phyloP scores from a whole-genome alignment of 64 coral and sea anemone genomes.

The Dendronephthya gigantea region DNA sequence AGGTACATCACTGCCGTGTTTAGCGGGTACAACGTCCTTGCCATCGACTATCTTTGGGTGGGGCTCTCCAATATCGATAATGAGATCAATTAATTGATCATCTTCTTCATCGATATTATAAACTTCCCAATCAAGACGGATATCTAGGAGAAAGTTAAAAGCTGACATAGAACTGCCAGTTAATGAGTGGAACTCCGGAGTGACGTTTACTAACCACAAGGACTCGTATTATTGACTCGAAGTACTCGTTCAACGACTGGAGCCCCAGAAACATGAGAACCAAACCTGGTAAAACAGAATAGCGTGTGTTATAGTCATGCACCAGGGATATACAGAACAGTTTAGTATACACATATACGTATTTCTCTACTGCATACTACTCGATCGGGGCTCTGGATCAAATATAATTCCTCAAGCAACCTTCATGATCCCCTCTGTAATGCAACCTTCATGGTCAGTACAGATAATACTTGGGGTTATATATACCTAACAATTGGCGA shows the following conservation, averaged over 20 bases:
- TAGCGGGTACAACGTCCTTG: constrained; percentile 37
- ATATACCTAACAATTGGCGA: constrained; percentile 68
- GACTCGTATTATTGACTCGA: constrained; percentile 87
- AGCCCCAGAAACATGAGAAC: constrained; percentile 84
- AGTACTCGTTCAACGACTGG: constrained; percentile 55
- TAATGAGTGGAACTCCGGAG: no score
- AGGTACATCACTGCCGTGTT: constrained; percentile 26
- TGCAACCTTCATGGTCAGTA: not conserved
- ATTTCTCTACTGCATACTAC: no score
- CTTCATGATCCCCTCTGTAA: no score
- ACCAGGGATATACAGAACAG: no score
- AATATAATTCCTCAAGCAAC: no score
- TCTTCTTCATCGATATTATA: constrained; percentile 63
- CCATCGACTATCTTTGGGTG: constrained; percentile 48
- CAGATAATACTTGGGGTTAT: not conserved
- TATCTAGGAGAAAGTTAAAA: constrained; percentile 41
- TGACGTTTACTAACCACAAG: constrained; percentile 60
- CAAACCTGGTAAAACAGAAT: constrained; percentile 53
- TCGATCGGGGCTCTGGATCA: no score
- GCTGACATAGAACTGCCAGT: not conserved
- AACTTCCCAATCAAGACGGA: constrained; percentile 83
- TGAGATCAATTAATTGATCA: constrained; percentile 63
- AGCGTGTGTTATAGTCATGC: not conserved
- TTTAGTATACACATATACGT: no score
- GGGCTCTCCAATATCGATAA: constrained; percentile 59